These are phyloP conservation scores for Acronicta alni DNA, from an alignment of 2,888 invertebrate species.

Conservation along the genomic window DNA sequence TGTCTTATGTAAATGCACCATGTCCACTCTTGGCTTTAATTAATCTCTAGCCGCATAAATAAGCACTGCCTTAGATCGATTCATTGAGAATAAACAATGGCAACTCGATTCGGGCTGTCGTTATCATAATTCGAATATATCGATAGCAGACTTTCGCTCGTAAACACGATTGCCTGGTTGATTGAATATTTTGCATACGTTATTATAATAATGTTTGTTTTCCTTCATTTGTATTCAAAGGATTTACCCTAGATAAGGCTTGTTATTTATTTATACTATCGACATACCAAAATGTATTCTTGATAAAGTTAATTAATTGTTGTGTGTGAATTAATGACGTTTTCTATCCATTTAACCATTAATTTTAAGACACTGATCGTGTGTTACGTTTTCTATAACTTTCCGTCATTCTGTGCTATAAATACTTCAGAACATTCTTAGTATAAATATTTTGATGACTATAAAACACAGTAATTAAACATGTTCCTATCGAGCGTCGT, in stretches of 20 bases:
- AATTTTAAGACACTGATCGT: too few species aligned
- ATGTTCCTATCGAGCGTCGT: neutral
- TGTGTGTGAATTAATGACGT: neutral
- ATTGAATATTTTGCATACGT: conserved; percentile 31
- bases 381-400: too few species aligned
- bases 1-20: conserved; percentile 88
- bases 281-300: neutral
- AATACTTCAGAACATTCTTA: neutral
- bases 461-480: neutral
- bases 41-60: conserved; percentile 87
- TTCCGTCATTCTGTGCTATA: too few species aligned
- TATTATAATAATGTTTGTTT: conserved; percentile 13
- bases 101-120: conserved; percentile 30
- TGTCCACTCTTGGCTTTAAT: conserved; percentile 85
- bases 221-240: conserved; percentile 4
- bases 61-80: conserved; percentile 78
- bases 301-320: neutral
- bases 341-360: too few species aligned
- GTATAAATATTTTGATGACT: conserved; percentile 1
- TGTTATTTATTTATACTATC: neutral
- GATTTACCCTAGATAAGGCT: neutral
- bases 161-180: conserved; percentile 22
- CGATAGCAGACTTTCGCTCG: conserved; percentile 24
- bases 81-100: conserved; percentile 76
- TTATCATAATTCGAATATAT: conserved; percentile 47